Conservation (phyloP, 2,113 vertebrate genomes). For the Ammodytes dubius region DNA sequence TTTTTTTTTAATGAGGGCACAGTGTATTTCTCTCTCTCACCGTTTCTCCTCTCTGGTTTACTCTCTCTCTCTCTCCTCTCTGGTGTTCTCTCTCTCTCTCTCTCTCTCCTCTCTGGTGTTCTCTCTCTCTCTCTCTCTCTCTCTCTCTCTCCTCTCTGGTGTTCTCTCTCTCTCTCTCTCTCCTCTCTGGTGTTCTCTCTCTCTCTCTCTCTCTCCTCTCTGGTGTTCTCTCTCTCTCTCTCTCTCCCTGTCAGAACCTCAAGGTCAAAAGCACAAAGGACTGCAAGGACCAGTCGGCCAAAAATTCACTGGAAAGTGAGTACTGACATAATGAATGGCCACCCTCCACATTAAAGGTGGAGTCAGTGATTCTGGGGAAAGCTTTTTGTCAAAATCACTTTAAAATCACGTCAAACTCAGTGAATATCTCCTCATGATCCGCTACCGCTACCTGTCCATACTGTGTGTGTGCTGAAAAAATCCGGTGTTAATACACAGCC, state of each 20-base stretch:
- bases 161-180: constrained; percentile 35
- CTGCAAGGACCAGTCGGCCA: constrained; percentile 91
- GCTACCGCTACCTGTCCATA: no score
- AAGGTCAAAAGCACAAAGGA: constrained; percentile 94
- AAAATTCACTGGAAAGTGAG: constrained; percentile 97
- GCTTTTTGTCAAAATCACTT: no score
- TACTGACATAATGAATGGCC: constrained; percentile 52
- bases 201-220: not conserved
- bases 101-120: constrained; percentile 16
- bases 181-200: constrained; percentile 25
- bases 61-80: constrained; percentile 37
- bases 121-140: constrained; percentile 60
- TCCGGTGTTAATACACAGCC: no score
- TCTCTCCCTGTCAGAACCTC: constrained; percentile 88
- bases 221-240: constrained; percentile 60
- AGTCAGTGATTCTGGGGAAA: no score
- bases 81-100: not conserved
- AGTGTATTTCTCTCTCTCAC: constrained; percentile 17
- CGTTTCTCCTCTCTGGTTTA: constrained; percentile 19
- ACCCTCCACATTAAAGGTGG: constrained; percentile 12
- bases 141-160: constrained; percentile 23
- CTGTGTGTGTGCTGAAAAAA: no score
- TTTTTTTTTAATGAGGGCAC: constrained; percentile 24
- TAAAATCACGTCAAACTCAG: no score
- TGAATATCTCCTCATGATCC: no score